Percentiles rank a stretch among this genome's conserved stretches.
phyloP scores from a whole-genome alignment of 1,140 invertebrate species.

The Theocolax elegans region DNA sequence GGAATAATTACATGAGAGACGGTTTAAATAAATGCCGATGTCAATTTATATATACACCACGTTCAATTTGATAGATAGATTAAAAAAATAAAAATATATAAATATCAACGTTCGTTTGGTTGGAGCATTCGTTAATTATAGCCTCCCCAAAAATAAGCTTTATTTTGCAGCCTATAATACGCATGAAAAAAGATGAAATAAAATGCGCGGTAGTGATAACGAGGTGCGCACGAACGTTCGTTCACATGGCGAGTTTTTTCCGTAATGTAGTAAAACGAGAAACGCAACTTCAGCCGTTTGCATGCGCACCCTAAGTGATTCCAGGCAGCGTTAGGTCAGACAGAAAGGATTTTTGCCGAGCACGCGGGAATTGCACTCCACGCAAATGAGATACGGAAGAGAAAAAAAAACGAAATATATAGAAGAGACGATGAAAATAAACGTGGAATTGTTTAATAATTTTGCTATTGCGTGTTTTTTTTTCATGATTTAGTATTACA shows the following conservation, averaged over 20 bases:
- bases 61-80: too few relatives aligned
- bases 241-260: constrained; percentile 3
- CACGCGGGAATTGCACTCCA: not conserved
- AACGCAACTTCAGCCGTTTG: constrained; percentile 26
- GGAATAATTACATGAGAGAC: too few relatives aligned
- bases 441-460: not conserved
- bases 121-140: too few relatives aligned
- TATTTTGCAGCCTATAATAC: too few relatives aligned
- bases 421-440: too few relatives aligned
- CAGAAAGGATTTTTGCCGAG: constrained; percentile 21
- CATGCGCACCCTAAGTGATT: constrained; percentile 9
- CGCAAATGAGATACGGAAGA: not conserved
- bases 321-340: constrained; percentile 7
- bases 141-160: not conserved
- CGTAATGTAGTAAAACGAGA: constrained; percentile 16
- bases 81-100: too few relatives aligned
- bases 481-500: not conserved
- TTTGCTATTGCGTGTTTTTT: not conserved
- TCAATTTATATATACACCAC: too few relatives aligned
- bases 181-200: not conserved
- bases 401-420: too few relatives aligned
- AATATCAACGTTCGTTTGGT: too few relatives aligned
- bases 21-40: too few relatives aligned
- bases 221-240: not conserved
- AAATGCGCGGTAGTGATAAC: constrained; percentile 3